Evolutionary conservation across 2,888 invertebrate species (phyloP).

Genomic region (Drosophila atripex): DNA sequence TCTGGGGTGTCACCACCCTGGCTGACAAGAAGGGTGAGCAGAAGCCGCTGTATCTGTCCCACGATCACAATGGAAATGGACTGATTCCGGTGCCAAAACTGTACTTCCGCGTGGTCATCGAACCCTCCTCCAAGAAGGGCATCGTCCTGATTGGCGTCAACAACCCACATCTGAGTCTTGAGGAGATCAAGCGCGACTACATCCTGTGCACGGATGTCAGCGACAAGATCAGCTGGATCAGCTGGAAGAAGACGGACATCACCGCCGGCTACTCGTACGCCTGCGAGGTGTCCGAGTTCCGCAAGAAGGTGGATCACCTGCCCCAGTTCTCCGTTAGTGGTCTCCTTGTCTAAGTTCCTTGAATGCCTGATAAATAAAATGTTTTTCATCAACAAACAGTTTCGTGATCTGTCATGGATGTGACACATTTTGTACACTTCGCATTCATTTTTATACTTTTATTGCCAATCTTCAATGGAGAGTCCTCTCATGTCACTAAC

Average conservation of each 20-base stretch:
- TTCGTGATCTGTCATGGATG: constrained; percentile 7
- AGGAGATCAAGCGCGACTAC: constrained; percentile 75
- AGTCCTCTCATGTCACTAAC: background rate
- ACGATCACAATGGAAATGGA: constrained; percentile 70
- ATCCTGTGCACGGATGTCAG: constrained; percentile 84
- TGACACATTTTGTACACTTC: background rate
- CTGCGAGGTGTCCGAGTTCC: constrained; percentile 78
- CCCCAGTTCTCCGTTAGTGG: constrained; percentile 69
- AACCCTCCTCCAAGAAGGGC: constrained; percentile 83
- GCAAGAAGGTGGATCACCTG: constrained; percentile 66
- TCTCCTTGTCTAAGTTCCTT: constrained; percentile 52
- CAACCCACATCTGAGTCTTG: constrained; percentile 75
- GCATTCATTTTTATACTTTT: background rate
- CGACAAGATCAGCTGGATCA: constrained; percentile 84
- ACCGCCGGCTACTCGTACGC: constrained; percentile 80
- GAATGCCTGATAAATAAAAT: background rate
- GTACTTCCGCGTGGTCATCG: constrained; percentile 86
- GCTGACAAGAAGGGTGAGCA: constrained; percentile 82
- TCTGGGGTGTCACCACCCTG: constrained; percentile 85
- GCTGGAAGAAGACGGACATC: constrained; percentile 76
- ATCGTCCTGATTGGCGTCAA: constrained; percentile 85
- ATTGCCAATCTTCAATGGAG: background rate
- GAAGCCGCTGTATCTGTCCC: constrained; percentile 79
- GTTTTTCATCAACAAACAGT: background rate
- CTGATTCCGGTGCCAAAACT: constrained; percentile 85